Conservation (phyloP, 2,888 invertebrate genomes). For the Athalia circularis region DNA sequence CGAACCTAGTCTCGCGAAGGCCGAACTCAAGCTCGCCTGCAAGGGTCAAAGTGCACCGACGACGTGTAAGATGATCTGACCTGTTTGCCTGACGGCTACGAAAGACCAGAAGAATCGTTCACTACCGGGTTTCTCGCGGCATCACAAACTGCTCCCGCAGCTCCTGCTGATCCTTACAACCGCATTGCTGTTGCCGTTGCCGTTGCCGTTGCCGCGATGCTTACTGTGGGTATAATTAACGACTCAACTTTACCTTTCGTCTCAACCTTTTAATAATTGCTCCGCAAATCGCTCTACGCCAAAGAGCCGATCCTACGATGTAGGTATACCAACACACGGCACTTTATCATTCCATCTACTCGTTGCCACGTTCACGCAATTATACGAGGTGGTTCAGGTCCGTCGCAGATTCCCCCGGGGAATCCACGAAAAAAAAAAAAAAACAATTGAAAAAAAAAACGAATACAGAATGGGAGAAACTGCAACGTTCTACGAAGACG, state of each 20-base stretch:
- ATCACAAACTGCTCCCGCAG: background rate
- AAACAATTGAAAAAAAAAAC: too few species aligned
- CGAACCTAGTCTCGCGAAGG: background rate
- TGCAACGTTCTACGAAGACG: too few species aligned
- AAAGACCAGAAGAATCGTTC: slow-evolving; percentile 38
- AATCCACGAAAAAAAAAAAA: too few species aligned
- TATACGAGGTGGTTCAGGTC: too few species aligned
- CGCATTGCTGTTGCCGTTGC: background rate
- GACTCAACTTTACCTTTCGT: slow-evolving; percentile 32
- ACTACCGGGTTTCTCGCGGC: slow-evolving; percentile 44
- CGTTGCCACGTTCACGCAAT: slow-evolving; percentile 30
- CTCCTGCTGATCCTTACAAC: too few species aligned
- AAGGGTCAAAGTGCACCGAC: slow-evolving; percentile 31
- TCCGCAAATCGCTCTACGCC: slow-evolving; percentile 30
- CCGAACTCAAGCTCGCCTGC: background rate
- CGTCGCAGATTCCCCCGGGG: background rate
- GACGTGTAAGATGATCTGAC: slow-evolving; percentile 44
- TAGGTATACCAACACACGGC: background rate
- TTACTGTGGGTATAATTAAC: slow-evolving; percentile 28
- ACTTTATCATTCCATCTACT: slow-evolving; percentile 35
- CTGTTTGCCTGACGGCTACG: slow-evolving; percentile 30
- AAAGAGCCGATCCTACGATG: background rate
- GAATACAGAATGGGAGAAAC: too few species aligned
- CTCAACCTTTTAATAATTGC: slow-evolving; percentile 42
- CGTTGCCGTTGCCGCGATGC: background rate